These are phyloP conservation scores for Odontamblyopus rebecca DNA, from an alignment of 2,797 vertebrate species.

Conservation along the genomic window DNA sequence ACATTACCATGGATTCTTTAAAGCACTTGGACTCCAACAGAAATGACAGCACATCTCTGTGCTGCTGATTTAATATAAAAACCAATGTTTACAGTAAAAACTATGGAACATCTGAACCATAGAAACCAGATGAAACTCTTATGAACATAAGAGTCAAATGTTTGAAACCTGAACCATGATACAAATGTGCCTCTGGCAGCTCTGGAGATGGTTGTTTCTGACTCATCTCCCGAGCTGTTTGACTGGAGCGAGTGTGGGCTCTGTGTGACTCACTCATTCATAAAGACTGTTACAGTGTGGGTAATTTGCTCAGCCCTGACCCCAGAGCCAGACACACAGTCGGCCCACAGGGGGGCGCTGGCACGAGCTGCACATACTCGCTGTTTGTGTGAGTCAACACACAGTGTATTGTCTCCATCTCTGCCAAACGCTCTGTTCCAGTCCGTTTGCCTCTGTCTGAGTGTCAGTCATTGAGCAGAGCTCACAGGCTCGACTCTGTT, in stretches of 20 bases:
- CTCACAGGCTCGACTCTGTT: slow-evolving; percentile 33
- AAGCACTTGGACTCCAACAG: slow-evolving; percentile 47
- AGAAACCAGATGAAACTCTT: slow-evolving; percentile 1
- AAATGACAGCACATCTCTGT: slow-evolving; percentile 29
- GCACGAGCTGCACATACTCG: slow-evolving; percentile 58
- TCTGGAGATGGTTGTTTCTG: slow-evolving; percentile 55
- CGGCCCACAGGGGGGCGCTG: slow-evolving; percentile 62
- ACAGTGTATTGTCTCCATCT: slow-evolving; percentile 51
- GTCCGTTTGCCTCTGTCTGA: slow-evolving; percentile 43
- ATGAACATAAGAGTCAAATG: too few relatives aligned
- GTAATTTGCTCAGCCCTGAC: slow-evolving; percentile 58
- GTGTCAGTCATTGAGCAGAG: slow-evolving; percentile 21
- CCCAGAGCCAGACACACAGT: slow-evolving; percentile 70
- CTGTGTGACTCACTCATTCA: slow-evolving; percentile 64
- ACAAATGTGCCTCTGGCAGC: slow-evolving; percentile 56
- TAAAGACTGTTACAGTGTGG: slow-evolving; percentile 63
- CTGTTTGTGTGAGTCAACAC: slow-evolving; percentile 48
- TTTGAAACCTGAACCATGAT: slow-evolving; percentile 52
- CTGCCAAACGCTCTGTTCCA: slow-evolving; percentile 58
- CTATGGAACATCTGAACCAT: slow-evolving; percentile 57
- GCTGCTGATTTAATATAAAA: slow-evolving; percentile 32
- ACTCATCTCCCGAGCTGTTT: slow-evolving; percentile 66
- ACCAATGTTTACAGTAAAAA: slow-evolving; percentile 60
- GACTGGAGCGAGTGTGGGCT: slow-evolving; percentile 54
- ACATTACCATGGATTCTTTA: slow-evolving; percentile 40